Evolutionary conservation across 2,888 invertebrate genomes (phyloP), one percentile per base, ranked within the genome.

Genomic region (Cybosia mesomella): DNA sequence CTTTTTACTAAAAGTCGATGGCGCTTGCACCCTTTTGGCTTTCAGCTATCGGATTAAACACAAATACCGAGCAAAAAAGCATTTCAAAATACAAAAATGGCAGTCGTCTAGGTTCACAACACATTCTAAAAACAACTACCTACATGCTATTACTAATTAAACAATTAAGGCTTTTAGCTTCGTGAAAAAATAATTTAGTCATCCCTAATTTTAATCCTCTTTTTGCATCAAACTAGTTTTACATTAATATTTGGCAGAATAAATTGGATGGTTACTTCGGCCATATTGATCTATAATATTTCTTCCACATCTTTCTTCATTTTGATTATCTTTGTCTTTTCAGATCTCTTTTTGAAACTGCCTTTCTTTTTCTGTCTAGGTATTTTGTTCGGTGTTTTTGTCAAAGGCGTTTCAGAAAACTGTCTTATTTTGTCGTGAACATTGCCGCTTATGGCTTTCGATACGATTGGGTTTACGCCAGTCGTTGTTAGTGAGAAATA

Each of bases 391-490:
- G 92, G 91, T 15, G 83, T 84, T 70, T 88, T 88, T 0, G 83
- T 67, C n/a, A 74, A 64, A 9, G 75, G 72, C 9, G 75, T 84
- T 70, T 88, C 92, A 0, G 92, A 90, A 71, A 95, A 95, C 74
- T 90, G 92, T 73, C 89, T 92, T 13, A 95, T 92, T 84, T 92
- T 95, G n/a, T 95, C 94, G 53, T 91, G 88, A 0, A 95, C 95
- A 73, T 92, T 94, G 0, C 94, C 93, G 60, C 86, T 82, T 32
- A 90, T 87, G 2, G 87, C 83, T 75, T 87, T 91, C 0, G 89
- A 83, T 2, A 89, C 84, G 2, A 87, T 70, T 15, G 91, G 88
- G 43, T 84, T 87, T 0, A 84, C 62, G 21, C 80, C 73, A 2
- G 88, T 87, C 9, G 74, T 84, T 73, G 77, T 85, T 54, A 84